Conservation (phyloP, 1,140 invertebrate genomes). For the Artemia franciscana region DNA sequence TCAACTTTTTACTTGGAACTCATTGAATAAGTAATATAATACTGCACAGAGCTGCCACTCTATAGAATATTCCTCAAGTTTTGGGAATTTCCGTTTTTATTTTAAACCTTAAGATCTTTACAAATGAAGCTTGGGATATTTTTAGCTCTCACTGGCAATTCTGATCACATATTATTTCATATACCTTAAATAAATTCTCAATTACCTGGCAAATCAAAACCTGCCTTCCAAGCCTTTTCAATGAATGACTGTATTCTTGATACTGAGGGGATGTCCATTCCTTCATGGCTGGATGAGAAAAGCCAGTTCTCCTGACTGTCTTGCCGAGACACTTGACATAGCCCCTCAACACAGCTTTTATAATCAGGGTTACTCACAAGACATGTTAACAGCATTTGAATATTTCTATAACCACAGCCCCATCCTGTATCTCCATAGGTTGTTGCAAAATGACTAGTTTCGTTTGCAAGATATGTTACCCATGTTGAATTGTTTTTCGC, state of each 20-base stretch:
- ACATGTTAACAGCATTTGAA: conserved; percentile 69
- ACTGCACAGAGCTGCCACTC: no score
- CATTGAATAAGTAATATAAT: no score
- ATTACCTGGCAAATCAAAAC: conserved; percentile 46
- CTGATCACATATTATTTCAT: no score
- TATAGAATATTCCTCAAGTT: no score
- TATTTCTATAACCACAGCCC: conserved; percentile 74
- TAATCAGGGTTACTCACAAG: conserved; percentile 44
- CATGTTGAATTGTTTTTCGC: background rate
- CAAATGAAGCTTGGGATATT: no score
- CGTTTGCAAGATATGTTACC: conserved; percentile 28
- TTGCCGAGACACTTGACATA: conserved; percentile 1
- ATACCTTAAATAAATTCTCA: no score
- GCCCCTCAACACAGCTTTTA: conserved; percentile 30
- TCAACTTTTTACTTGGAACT: no score
- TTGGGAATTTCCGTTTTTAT: no score
- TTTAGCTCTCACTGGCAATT: no score
- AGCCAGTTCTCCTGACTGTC: background rate
- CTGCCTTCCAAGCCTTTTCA: conserved; percentile 61
- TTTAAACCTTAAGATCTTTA: no score
- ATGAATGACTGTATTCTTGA: conserved; percentile 56
- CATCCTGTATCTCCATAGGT: conserved; percentile 68
- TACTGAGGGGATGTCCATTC: conserved; percentile 53
- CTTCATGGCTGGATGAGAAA: conserved; percentile 13
- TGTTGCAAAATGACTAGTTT: conserved; percentile 58